Base-by-base conservation (phyloP, 2,888 invertebrate genomes). In the Molanna angustata region DNA sequence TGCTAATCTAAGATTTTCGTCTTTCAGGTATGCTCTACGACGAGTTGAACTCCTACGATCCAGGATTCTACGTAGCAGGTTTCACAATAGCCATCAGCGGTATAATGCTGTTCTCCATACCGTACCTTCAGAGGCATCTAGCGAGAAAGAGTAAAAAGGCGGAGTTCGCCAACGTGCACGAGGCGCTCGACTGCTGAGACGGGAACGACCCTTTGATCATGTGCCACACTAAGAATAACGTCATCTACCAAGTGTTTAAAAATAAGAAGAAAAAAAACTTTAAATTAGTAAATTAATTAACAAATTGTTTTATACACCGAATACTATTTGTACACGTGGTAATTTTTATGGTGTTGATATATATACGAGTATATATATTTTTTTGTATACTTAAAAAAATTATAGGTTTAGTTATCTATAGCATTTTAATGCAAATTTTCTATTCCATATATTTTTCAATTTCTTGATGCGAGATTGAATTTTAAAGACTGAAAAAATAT, bases 31-130 rank as follows among this genome's bases (percentile, higher is more conserved):
- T 83, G 79, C 72, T 97, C 50, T 91, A 82, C 65, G 97, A 97
- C 66, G 71, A 76, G 11, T 78, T 86, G 4, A 62, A 77, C 2
- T 88, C 90, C 13, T 96, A 94, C 74, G 80, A 89, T 64, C 87
- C 90, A 13, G 93, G 90, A 1, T 99, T 98, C 73, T 83, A 86
- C 63, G 78, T 95, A 54, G 91, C 94, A 16, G 98, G 98, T 3
- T 72, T 82, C 1, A 84, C 90, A 67, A 91, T 97, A 53, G 86
- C 89, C 3, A 59, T 90, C 39, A 94, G 94, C 66, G 97, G 96
- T 9, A 45, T 91, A 37, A 90, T 97, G 76, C 79, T 97, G 56
- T 95, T 91, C 70, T 70, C 83, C 57, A 90, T 94, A 65, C 92
- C 93, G 4, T 71, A 83, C 49, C 62, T 91, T 45, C 86, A 88